Evolutionary conservation across 2,113 vertebrate genomes (phyloP).

Genomic region (Penelope pileata): DNA sequence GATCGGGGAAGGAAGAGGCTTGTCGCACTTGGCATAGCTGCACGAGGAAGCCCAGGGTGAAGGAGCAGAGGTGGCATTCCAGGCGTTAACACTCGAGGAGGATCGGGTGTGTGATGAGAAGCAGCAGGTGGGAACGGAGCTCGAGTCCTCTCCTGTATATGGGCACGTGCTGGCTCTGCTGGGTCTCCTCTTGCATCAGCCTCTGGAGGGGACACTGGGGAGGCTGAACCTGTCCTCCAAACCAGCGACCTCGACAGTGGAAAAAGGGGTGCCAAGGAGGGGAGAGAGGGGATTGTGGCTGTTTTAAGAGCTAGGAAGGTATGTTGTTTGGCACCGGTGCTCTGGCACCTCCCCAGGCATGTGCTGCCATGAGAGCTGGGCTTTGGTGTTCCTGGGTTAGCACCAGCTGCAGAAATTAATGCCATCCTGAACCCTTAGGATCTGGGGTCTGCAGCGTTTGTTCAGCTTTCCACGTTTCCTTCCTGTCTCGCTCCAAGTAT

Average conservation of each 20-base stretch:
- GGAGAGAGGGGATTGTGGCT: background rate
- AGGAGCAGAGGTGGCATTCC: conserved; percentile 37
- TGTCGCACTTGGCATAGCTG: background rate
- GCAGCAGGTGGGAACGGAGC: background rate
- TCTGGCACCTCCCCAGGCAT: background rate
- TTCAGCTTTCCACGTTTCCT: background rate
- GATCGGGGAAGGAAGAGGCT: conserved; percentile 6
- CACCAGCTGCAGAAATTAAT: background rate
- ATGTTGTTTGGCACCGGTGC: background rate
- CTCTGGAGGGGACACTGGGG: background rate
- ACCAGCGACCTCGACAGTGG: background rate
- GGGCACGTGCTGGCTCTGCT: background rate
- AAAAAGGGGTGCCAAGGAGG: background rate
- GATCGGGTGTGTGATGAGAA: conserved; percentile 39
- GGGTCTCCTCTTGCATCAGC: conserved; percentile 24
- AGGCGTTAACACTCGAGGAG: rapidly evolving
- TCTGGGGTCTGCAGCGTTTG: background rate
- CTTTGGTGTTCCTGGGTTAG: background rate
- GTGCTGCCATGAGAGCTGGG: background rate
- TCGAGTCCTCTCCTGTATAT: background rate
- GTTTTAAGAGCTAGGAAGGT: background rate
- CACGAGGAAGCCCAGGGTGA: conserved; percentile 16
- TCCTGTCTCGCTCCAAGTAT: too few relatives aligned
- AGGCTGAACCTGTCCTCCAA: background rate
- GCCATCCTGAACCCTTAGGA: background rate